Evolutionary conservation across 2,797 vertebrate genomes (phyloP), one percentile per base, ranked within the genome.

Genomic region (Clarias platycephalus): DNA sequence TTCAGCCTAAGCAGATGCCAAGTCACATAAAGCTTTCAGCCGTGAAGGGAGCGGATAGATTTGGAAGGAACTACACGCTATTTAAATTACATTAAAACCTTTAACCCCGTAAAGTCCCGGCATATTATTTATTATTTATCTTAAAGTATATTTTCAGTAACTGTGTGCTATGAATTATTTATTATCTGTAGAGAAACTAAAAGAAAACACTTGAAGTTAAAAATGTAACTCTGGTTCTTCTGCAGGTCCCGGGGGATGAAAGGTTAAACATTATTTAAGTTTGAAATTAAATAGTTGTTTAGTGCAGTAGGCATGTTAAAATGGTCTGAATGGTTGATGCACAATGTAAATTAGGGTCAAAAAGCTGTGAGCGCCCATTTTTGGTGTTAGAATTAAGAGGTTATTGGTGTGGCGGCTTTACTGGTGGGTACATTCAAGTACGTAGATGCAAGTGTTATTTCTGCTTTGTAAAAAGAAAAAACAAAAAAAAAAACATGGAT

Each of bases 1-100:
- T 58, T 76, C 74, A 76, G 28, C 20, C 5, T 22, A 76, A 76
- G 74, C 55, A 58, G 74, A 34, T 77, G 74, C 74, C 53, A 75
- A 75, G 31, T 75, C 74, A 34, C 20, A 60, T 57, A 75, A 75
- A 58, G 20, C 28, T 37, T 58, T 58, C 9, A 3, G 34, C 28
- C 34, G 55, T 77, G 31, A 31, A 58, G 55, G 18, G 10, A 24
- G 20, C 28, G 58, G 49, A 75, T 77, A 37, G 74, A 58, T 77
- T 58, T 60, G 18, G 34, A 76, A 58, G 74, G 28, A 75, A 31
- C 49, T 49, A 20, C 31, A 76, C 34, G 74, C 28, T 12, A 15
- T 76, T 58, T 58, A 20, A 76, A 75, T 31, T 75, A 57, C 49
- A 57, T 20, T 57, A 76, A 76, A 76, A 22, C 8, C 7, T 75